Conservation (phyloP, 2,113 vertebrate species). For the Salvelinus namaycush region DNA sequence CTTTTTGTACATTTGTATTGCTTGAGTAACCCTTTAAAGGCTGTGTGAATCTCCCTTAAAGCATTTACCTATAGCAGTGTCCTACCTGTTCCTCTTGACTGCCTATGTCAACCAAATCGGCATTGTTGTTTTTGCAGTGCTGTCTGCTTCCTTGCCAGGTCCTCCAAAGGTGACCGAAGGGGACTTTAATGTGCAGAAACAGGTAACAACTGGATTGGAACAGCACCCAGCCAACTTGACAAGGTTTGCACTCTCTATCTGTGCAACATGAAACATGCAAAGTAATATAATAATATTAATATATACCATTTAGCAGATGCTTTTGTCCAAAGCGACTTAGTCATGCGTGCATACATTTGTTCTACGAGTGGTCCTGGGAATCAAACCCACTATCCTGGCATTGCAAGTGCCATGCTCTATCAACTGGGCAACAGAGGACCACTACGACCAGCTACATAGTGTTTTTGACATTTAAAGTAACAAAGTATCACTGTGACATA, state of each 20-base stretch:
- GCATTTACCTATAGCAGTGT: neutral
- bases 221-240: accelerated
- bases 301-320: no score
- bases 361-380: no score
- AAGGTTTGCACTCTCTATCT: accelerated
- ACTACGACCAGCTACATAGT: no score
- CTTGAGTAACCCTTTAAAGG: no score
- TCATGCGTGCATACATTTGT: no score
- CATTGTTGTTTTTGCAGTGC: neutral
- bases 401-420: no score
- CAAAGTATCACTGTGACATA: neutral
- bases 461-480: no score
- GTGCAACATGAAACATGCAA: conserved; percentile 19
- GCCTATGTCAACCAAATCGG: conserved; percentile 14
- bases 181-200: accelerated
- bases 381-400: no score
- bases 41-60: no score
- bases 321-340: no score
- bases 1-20: no score
- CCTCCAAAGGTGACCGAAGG: accelerated
- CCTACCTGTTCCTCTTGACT: conserved; percentile 26
- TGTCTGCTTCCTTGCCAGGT: conserved; percentile 23
- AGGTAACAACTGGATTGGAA: neutral
- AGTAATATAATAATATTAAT: neutral
- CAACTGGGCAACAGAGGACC: no score